Evolutionary conservation across 2,888 invertebrate genomes (phyloP), one percentile per base, ranked within the genome.

Genomic region (Bugula neritina): DNA sequence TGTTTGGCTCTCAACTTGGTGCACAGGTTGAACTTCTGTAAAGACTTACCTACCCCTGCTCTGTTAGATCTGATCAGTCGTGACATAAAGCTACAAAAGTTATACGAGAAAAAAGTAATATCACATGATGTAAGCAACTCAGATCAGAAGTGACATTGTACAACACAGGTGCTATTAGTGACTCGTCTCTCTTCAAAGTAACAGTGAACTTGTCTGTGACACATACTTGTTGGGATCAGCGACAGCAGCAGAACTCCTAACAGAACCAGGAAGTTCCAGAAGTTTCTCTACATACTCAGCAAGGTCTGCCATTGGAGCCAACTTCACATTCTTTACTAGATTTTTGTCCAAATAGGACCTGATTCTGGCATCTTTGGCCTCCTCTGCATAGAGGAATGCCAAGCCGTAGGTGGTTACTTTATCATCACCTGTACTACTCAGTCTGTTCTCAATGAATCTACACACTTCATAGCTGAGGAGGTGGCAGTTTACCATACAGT

Each of bases 401-500:
- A 63, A 31, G 31, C 63, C 63, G 31, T 63, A 63, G 27, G 27
- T 31, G 5, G 27, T 63, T 10, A 63, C 63, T 10, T 27, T 63
- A n/a, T 63, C 63, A 31, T 63, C 63, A 13, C 31, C 63, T 3
- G 63, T 63, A 31, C 31, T 63, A 34, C 63, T 63, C 13, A 63
- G 63, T 63, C 63, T 63, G 17, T 58, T 71, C 55, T 71, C 73
- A 52, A 63, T 69, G n/a, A 34, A 17, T 17, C 63, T 63, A 35
- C 27, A 34, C 17, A 79, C 78, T 52, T 79, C 79, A 72, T 79
- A 80, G 69, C 77, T 77, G 57, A 81, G 73, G 35, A 74, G 72
- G 72, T 79, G 80, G 27, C 78, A 79, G 73, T 77, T 76, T 1
- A 77, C 79, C 57, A 80, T 73, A 71, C 78, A 78, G 74, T 80